Percentiles rank a stretch among this genome's conserved stretches.
These are phyloP conservation scores for Hyposmocoma kahamanoa DNA, from an alignment of 1,140 invertebrate species.

Conservation along the genomic window DNA sequence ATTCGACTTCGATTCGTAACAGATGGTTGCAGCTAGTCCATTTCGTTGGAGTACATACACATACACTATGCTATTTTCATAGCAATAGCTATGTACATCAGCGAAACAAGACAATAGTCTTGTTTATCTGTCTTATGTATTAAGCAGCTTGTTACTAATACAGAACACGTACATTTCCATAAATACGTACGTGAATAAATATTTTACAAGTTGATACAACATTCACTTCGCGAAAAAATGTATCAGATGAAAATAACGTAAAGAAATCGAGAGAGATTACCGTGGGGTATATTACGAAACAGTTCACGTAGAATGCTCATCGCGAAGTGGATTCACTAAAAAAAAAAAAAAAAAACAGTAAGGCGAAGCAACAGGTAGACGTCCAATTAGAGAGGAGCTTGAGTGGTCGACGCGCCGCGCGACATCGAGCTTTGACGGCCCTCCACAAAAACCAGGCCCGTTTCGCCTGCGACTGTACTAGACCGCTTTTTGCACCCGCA, in stretches of 20 bases:
- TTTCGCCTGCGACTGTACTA: constrained; percentile 46
- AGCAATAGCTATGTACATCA: too few relatives aligned
- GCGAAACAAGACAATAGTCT: too few relatives aligned
- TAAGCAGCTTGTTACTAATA: too few relatives aligned
- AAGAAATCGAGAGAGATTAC: constrained; percentile 23
- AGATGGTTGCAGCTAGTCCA: too few relatives aligned
- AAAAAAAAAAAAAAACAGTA: constrained; percentile 49
- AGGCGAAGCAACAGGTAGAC: constrained; percentile 65
- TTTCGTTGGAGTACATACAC: too few relatives aligned
- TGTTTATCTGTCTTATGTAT: too few relatives aligned
- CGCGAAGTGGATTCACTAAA: constrained; percentile 35
- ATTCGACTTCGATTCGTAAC: neutral
- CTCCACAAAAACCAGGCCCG: constrained; percentile 53
- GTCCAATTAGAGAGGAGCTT: constrained; percentile 64
- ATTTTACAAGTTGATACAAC: neutral
- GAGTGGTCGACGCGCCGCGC: constrained; percentile 48
- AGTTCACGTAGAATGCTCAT: constrained; percentile 55
- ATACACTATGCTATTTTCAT: too few relatives aligned
- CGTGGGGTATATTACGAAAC: constrained; percentile 39
- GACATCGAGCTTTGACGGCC: constrained; percentile 55
- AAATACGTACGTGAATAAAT: too few relatives aligned
- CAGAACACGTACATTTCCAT: too few relatives aligned
- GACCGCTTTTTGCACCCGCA: constrained; percentile 46
- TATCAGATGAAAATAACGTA: constrained; percentile 19
- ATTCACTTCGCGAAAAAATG: neutral